Evolutionary conservation across 2,888 invertebrate genomes (phyloP), one percentile per base, ranked within the genome.

Genomic region (Odontothrips loti): DNA sequence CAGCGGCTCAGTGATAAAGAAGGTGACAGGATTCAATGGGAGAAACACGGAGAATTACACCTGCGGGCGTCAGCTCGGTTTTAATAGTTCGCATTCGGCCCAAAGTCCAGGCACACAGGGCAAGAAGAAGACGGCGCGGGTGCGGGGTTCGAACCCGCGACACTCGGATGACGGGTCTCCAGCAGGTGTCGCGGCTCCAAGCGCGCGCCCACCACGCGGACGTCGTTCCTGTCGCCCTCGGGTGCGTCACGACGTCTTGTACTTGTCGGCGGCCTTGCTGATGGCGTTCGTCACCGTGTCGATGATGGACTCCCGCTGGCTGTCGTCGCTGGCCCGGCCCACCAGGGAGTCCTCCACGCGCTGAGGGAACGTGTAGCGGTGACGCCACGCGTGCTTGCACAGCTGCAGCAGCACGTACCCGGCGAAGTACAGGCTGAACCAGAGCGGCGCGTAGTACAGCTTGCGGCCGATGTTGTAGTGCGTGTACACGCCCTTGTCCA

Each of bases 401-500:
- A 75, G 23, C 68, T 75, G 23, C 68, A 27, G 12, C 68, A 75
- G 68, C 68, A 75, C 68, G 68, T 75, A 75, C 27, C 68, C 68
- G 23, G 68, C 23, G 68, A 75, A 75, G 68, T 75, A 75, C 4
- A 75, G 68, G 68, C 68, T 75, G 68, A 75, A 75, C 68, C 68
- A 75, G 23, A 75, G 68, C 68, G 68, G 68, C 68, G 68, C 68
- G 68, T 75, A 75, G 68, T 75, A 75, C 68, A 75, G 68, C 68
- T 75, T 75, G 68, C 68, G 68, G 11, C 68, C 68, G 68, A 75
- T 75, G 68, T 75, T 75, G 68, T 75, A 75, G 68, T 75, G 68
- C 68, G 68, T 75, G 68, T 75, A 75, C 68, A 75, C 68, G 23
- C 68, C 68, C 68, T 75, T 75, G 68, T 75, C 68, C 68, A 75